Evolutionary conservation across 1,140 invertebrate species (phyloP).

Genomic region (Diorhabda carinulata): DNA sequence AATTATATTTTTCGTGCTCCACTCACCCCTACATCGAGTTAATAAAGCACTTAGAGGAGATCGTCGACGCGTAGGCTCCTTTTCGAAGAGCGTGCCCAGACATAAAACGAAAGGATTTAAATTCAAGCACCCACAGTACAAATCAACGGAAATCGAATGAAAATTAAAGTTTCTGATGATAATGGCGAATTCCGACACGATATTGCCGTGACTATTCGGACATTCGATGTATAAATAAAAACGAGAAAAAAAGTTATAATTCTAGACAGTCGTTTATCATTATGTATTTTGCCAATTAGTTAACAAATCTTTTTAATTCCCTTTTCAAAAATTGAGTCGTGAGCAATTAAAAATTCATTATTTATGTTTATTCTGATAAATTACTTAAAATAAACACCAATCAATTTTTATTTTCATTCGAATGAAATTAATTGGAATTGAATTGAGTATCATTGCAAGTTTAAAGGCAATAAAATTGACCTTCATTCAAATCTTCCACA

Average conservation of each 20-base stretch:
- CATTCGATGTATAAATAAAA: neutral
- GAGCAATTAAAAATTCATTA: no score
- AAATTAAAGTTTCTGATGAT: slow-evolving; percentile 9
- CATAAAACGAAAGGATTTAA: slow-evolving; percentile 11
- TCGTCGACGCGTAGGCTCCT: neutral
- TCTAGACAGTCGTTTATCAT: no score
- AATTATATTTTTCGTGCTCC: neutral
- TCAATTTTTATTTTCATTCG: no score
- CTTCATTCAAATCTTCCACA: no score
- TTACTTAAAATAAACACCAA: no score
- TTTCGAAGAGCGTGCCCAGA: slow-evolving; percentile 7
- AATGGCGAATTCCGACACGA: slow-evolving; percentile 4
- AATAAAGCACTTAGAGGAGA: slow-evolving; percentile 11
- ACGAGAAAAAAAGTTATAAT: neutral
- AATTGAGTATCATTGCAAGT: no score
- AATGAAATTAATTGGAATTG: no score
- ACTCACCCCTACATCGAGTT: neutral
- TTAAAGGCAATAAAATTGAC: no score
- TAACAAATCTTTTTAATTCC: no score
- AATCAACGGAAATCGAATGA: slow-evolving; percentile 15
- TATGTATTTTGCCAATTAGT: no score
- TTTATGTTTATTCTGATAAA: no score
- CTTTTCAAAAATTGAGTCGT: no score
- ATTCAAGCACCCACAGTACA: slow-evolving; percentile 1
- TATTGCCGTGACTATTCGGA: neutral